These are phyloP conservation scores for Acleris cristana DNA, from an alignment of 2,888 invertebrate genomes.

Conservation along the genomic window DNA sequence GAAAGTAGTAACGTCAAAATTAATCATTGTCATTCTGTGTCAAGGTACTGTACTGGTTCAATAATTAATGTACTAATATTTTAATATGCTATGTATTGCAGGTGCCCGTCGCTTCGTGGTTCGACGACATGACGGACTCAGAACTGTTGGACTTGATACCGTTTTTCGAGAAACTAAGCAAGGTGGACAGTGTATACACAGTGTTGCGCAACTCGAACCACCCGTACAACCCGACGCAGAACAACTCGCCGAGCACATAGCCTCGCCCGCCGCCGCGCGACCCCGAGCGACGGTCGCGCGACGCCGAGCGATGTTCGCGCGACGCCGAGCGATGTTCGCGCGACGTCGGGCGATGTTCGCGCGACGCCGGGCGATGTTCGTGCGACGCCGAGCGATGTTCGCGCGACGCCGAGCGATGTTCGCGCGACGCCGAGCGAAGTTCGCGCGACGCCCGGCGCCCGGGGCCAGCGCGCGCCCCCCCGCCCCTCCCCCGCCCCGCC, in stretches of 20 bases:
- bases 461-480: too few species aligned
- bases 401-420: neutral
- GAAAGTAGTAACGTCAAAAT: too few species aligned
- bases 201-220: conserved; percentile 96
- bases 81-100: conserved; percentile 61
- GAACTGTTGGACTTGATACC: conserved; percentile 98
- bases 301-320: conserved; percentile 25
- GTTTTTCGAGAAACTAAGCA: conserved; percentile 98
- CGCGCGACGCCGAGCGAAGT: conserved; percentile 38
- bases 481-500: too few species aligned
- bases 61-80: too few species aligned
- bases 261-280: conserved; percentile 38
- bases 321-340: too few species aligned
- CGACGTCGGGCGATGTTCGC: too few species aligned
- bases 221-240: conserved; percentile 87
- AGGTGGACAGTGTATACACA: conserved; percentile 98
- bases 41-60: too few species aligned
- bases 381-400: conserved; percentile 34
- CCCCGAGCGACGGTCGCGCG: conserved; percentile 38
- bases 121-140: conserved; percentile 99
- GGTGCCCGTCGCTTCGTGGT: conserved; percentile 99
- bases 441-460: too few species aligned
- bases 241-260: conserved; percentile 61
- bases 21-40: too few species aligned
- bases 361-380: conserved; percentile 11